Percentiles rank a stretch among this genome's conserved stretches.
These are phyloP conservation scores for Panurus biarmicus DNA, from an alignment of 2,113 vertebrate genomes.

Conservation along the genomic window DNA sequence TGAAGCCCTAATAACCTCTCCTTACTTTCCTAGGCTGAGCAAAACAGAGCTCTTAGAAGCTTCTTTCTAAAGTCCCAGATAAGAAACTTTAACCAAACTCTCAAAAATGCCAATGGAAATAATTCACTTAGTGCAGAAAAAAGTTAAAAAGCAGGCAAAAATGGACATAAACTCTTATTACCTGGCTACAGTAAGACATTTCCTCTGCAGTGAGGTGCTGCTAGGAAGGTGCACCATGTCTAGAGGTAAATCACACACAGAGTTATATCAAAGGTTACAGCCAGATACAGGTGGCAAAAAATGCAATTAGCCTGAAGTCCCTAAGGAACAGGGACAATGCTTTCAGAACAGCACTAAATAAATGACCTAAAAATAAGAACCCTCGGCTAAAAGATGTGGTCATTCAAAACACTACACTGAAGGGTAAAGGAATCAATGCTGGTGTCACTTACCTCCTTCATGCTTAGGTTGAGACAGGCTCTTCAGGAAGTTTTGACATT, in stretches of 20 bases:
- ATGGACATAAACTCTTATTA: background rate
- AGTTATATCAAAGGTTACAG: background rate
- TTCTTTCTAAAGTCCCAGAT: background rate
- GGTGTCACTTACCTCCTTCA: background rate
- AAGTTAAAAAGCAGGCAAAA: background rate
- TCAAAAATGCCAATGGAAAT: background rate
- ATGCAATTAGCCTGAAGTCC: background rate
- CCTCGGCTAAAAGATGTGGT: background rate
- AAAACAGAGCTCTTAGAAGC: background rate
- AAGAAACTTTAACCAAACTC: background rate
- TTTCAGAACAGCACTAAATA: background rate
- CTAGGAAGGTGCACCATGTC: background rate
- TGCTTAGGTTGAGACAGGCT: background rate
- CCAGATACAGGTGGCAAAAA: background rate
- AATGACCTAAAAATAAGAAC: background rate
- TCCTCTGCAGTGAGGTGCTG: background rate
- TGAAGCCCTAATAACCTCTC: background rate
- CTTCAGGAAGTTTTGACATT: background rate
- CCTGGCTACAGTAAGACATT: background rate
- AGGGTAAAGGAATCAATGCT: background rate
- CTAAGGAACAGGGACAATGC: background rate
- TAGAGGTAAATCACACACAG: background rate
- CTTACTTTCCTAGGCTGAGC: background rate
- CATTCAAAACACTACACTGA: background rate
- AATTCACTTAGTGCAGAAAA: background rate